Conservation (phyloP, 2,888 invertebrate genomes). For the Sesia bembeciformis region DNA sequence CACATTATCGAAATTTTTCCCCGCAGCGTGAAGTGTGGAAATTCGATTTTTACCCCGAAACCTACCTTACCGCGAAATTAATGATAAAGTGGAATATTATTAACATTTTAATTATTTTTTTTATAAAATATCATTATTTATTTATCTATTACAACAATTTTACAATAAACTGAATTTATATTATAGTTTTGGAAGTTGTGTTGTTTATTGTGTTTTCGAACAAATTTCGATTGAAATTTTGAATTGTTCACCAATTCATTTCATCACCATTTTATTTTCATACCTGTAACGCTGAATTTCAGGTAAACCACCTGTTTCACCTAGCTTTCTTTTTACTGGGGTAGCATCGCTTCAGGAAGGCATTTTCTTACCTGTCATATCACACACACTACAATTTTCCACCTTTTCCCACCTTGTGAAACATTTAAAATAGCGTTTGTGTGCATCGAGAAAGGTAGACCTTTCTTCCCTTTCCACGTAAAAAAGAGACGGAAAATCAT, state of each 20-base stretch:
- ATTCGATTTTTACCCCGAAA: background rate
- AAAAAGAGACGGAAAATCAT: background rate
- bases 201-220: background rate
- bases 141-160: background rate
- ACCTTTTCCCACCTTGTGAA: no score
- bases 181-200: background rate
- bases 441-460: background rate
- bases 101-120: background rate
- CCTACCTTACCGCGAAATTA: no score
- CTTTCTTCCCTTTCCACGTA: background rate
- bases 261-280: background rate
- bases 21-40: conserved; percentile 17
- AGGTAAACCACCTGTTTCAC: conserved; percentile 47
- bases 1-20: conserved; percentile 56
- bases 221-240: no score
- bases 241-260: no score
- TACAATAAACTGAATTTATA: background rate
- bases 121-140: background rate
- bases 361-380: conserved; percentile 25
- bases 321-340: conserved; percentile 50
- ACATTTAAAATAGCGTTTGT: background rate
- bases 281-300: conserved; percentile 10
- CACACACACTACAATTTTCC: conserved; percentile 6
- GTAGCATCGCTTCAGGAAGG: conserved; percentile 20
- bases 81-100: no score